These are phyloP conservation scores for Sipha flava DNA, from an alignment of 1,140 invertebrate genomes.

Conservation along the genomic window DNA sequence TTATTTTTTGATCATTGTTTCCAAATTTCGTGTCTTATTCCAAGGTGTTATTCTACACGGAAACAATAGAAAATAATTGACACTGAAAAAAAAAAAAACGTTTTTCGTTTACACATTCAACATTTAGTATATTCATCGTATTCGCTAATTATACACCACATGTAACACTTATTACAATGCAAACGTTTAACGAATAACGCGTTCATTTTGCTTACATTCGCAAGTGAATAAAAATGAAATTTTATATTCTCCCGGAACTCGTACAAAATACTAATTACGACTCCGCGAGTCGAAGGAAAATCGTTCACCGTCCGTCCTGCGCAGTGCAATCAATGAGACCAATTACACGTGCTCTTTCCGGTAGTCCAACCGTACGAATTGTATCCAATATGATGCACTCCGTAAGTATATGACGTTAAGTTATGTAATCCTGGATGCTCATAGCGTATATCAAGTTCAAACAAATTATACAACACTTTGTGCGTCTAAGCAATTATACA, in stretches of 20 bases:
- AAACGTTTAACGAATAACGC: neutral
- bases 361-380: too few relatives aligned
- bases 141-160: neutral
- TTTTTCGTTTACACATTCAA: too few relatives aligned
- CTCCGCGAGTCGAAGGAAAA: too few relatives aligned
- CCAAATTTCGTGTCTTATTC: neutral
- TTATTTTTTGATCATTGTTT: neutral
- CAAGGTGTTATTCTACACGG: neutral
- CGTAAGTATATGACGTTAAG: too few relatives aligned
- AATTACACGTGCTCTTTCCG: too few relatives aligned
- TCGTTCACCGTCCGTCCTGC: too few relatives aligned
- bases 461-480: too few relatives aligned
- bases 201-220: neutral
- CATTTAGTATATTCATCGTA: neutral
- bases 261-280: neutral
- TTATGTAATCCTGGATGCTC: too few relatives aligned
- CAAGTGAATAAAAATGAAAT: neutral
- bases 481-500: too few relatives aligned
- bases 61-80: conserved; percentile 16
- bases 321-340: too few relatives aligned
- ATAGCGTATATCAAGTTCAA: too few relatives aligned
- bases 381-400: too few relatives aligned
- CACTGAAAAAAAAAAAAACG: neutral
- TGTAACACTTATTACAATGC: neutral
- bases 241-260: neutral